Conservation (phyloP, 2,888 invertebrate genomes). For the Lampropteryx suffumata region DNA sequence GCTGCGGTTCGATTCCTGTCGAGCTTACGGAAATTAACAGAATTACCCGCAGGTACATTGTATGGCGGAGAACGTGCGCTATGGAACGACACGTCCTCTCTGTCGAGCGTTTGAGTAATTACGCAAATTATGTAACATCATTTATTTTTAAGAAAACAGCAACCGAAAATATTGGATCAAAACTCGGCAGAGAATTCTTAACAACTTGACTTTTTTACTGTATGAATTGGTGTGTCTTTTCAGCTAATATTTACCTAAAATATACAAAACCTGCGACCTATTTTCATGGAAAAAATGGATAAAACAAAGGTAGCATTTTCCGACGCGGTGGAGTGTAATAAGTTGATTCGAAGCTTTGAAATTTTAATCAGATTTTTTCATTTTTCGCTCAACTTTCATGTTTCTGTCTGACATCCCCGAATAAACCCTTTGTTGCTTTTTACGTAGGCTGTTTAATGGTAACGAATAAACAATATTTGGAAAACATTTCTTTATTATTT, state of each 20-base stretch:
- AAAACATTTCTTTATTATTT: slow-evolving; percentile 18
- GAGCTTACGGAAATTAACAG: too few species aligned
- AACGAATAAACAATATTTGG: slow-evolving; percentile 15
- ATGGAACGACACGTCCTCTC: too few species aligned
- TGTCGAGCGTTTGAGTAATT: too few species aligned
- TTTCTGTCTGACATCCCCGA: slow-evolving; percentile 28
- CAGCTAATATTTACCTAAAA: slow-evolving; percentile 17
- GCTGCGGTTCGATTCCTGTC: too few species aligned
- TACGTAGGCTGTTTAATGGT: slow-evolving; percentile 13
- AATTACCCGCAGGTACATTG: too few species aligned
- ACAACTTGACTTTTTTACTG: neutral
- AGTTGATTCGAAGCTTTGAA: slow-evolving; percentile 32
- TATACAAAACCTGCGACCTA: slow-evolving; percentile 14
- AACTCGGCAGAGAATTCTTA: neutral
- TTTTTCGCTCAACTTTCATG: slow-evolving; percentile 26
- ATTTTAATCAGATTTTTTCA: slow-evolving; percentile 28
- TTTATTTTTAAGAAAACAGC: too few species aligned
- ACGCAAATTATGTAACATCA: neutral
- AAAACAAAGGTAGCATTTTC: slow-evolving; percentile 29
- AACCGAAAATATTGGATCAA: too few species aligned
- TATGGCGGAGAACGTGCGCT: too few species aligned
- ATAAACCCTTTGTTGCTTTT: slow-evolving; percentile 25
- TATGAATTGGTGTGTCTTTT: slow-evolving; percentile 6
- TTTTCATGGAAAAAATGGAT: slow-evolving; percentile 18
- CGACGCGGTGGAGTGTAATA: slow-evolving; percentile 25